A percentile compares a stretch with the other conserved stretches of the same genome.
These are phyloP conservation scores for Acrobasis consociella DNA, from an alignment of 2,888 invertebrate genomes.

Conservation along the genomic window DNA sequence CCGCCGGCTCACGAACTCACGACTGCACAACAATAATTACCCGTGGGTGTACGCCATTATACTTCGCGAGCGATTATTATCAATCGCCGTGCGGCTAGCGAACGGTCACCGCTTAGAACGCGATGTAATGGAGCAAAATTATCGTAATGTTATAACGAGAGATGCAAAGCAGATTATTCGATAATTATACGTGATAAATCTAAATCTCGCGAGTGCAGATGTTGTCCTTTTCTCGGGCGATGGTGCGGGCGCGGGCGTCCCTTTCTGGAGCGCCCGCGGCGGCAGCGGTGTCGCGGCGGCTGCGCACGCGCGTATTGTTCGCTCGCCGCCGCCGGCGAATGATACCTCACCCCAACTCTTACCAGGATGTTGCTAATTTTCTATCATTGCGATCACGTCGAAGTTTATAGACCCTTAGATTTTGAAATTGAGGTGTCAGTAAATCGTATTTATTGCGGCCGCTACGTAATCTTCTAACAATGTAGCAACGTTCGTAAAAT, in stretches of 20 bases:
- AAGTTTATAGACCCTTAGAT: conserved; percentile 74
- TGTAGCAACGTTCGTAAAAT: conserved; percentile 49
- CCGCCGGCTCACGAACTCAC: conserved; percentile 81
- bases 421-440: conserved; percentile 78
- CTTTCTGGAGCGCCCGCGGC: conserved; percentile 56
- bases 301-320: conserved; percentile 64
- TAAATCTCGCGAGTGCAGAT: conserved; percentile 65
- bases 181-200: conserved; percentile 81
- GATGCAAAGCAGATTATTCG: conserved; percentile 82
- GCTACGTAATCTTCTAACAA: conserved; percentile 44
- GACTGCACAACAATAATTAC: conserved; percentile 83
- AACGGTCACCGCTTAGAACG: conserved; percentile 79
- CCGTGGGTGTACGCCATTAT: conserved; percentile 83
- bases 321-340: conserved; percentile 66
- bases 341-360: conserved; percentile 76
- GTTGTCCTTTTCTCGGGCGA: conserved; percentile 51
- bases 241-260: conserved; percentile 42
- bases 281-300: conserved; percentile 56
- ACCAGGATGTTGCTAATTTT: conserved; percentile 80
- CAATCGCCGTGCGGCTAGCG: conserved; percentile 74
- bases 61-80: conserved; percentile 82
- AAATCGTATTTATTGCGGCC: conserved; percentile 70
- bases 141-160: conserved; percentile 80
- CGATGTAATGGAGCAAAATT: conserved; percentile 79
- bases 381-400: conserved; percentile 76